Conservation (phyloP, 2,888 invertebrate species). For the Hyles lineata region DNA sequence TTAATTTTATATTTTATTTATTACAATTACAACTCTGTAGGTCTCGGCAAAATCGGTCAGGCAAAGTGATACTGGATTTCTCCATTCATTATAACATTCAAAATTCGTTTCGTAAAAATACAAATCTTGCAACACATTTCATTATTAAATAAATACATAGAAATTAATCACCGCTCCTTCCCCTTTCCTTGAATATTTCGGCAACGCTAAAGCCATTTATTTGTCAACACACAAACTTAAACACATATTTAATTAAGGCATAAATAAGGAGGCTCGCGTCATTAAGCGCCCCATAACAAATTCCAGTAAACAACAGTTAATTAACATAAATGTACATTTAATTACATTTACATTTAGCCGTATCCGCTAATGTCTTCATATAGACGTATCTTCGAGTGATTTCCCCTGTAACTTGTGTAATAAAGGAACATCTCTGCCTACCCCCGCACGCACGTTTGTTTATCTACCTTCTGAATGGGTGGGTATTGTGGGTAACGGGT, state of each 20-base stretch:
- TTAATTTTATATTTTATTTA: too few species aligned
- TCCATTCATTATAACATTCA: too few species aligned
- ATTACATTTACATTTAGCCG: neutral
- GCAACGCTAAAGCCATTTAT: neutral
- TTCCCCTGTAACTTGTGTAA: neutral
- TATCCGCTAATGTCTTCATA: neutral
- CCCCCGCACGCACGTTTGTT: neutral
- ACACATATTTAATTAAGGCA: neutral
- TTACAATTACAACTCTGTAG: too few species aligned
- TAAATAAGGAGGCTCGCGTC: neutral
- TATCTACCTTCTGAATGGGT: neutral
- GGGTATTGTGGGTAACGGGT: neutral
- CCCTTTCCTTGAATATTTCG: too few species aligned
- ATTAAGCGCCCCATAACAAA: neutral
- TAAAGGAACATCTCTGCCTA: neutral
- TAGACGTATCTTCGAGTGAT: neutral
- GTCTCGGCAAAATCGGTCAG: too few species aligned
- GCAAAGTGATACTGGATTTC: too few species aligned
- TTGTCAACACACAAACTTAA: slow-evolving; percentile 1
- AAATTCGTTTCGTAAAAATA: too few species aligned
- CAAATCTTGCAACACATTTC: too few species aligned
- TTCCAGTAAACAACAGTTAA: neutral
- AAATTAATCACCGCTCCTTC: too few species aligned
- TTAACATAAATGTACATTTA: slow-evolving; percentile 11
- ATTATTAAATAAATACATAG: too few species aligned